Evolutionary conservation across 2,113 vertebrate species (phyloP).

Genomic region (Danionella cerebrum): DNA sequence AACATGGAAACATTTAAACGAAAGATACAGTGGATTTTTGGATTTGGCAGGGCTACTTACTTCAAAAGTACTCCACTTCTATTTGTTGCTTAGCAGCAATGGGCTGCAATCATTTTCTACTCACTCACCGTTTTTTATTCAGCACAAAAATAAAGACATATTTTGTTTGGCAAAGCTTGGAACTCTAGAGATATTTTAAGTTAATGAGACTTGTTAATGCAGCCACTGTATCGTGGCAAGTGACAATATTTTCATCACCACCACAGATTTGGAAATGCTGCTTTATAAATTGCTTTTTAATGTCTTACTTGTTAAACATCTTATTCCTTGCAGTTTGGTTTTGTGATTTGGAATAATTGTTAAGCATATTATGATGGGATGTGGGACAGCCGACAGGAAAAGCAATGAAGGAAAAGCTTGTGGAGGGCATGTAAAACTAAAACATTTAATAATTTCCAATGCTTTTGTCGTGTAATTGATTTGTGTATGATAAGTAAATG

Average conservation of each 20-base stretch:
- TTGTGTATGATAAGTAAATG: too few relatives aligned
- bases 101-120: slow-evolving; percentile 1
- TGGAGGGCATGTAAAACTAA: too few relatives aligned
- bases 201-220: slow-evolving; percentile 22
- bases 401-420: too few relatives aligned
- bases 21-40: too few relatives aligned
- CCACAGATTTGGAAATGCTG: not conserved
- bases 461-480: too few relatives aligned
- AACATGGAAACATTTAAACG: too few relatives aligned
- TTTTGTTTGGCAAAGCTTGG: not conserved
- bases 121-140: not conserved
- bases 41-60: slow-evolving; percentile 1
- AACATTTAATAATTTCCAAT: too few relatives aligned
- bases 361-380: too few relatives aligned
- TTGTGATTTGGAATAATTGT: not conserved
- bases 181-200: slow-evolving; percentile 14
- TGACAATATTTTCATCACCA: slow-evolving; percentile 25
- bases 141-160: slow-evolving; percentile 16
- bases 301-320: slow-evolving; percentile 18
- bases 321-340: not conserved
- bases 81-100: slow-evolving; percentile 1
- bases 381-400: too few relatives aligned
- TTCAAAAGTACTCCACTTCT: not conserved
- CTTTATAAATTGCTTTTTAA: slow-evolving; percentile 19
- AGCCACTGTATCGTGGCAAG: not conserved